Percentiles rank a stretch among this genome's conserved stretches.
Evolutionary conservation across 2,888 invertebrate genomes (phyloP).

Genomic region (Globia sparganii): DNA sequence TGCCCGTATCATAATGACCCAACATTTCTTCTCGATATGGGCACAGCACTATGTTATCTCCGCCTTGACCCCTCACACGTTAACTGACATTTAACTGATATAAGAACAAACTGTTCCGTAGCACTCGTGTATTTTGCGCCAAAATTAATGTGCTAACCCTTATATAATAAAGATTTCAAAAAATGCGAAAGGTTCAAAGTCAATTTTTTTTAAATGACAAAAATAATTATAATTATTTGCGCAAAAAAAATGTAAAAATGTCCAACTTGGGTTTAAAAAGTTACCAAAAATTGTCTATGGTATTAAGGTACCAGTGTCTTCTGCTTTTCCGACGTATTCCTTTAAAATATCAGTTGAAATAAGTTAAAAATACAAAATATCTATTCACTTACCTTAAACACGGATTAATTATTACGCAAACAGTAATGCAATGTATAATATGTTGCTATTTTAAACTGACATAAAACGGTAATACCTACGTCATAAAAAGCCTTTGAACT

Average conservation of each 20-base stretch:
- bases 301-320: neutral
- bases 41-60: slow-evolving; percentile 61
- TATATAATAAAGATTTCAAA: neutral
- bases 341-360: neutral
- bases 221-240: too few relatives aligned
- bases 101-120: slow-evolving; percentile 39
- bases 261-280: neutral
- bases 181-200: neutral
- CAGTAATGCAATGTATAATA: neutral
- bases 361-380: neutral
- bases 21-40: slow-evolving; percentile 60
- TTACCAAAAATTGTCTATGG: neutral
- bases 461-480: neutral
- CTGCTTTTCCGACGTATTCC: neutral
- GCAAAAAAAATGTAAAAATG: neutral
- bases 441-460: neutral
- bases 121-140: slow-evolving; percentile 21
- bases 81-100: slow-evolving; percentile 61
- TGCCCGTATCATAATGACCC: slow-evolving; percentile 35
- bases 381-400: neutral
- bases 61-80: slow-evolving; percentile 64
- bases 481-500: slow-evolving; percentile 37
- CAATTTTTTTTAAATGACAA: neutral
- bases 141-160: slow-evolving; percentile 30
- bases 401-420: slow-evolving; percentile 15